Percentiles rank a stretch among this genome's conserved stretches.
Conservation (phyloP, 2,888 invertebrate genomes). For the Epiperipatus broadwayi region DNA sequence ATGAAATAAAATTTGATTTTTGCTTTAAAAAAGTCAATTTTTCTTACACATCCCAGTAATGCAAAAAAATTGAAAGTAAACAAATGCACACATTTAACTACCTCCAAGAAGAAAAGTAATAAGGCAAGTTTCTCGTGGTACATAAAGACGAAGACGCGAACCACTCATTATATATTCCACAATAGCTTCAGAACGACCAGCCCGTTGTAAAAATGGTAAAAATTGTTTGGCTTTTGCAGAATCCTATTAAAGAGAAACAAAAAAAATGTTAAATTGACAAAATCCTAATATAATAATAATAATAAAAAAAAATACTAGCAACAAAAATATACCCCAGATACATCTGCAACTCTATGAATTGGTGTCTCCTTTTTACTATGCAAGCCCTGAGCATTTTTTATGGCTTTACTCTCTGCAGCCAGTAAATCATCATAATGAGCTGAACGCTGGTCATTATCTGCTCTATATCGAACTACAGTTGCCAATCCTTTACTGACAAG, state of each 20-base stretch:
- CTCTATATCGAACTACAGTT: constrained; percentile 74
- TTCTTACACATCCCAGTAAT: not conserved
- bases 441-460: constrained; percentile 88
- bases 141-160: constrained; percentile 72
- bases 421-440: constrained; percentile 76
- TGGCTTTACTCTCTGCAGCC: constrained; percentile 79
- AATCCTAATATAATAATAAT: constrained; percentile 12
- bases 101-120: constrained; percentile 80
- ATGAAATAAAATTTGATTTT: not conserved
- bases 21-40: not conserved
- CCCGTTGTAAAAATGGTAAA: constrained; percentile 75
- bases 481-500: constrained; percentile 78
- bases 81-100: constrained; percentile 19
- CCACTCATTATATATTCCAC: constrained; percentile 96
- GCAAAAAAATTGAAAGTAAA: not conserved
- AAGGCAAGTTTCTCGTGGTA: constrained; percentile 81
- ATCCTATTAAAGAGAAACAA: constrained; percentile 38
- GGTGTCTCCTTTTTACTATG: constrained; percentile 73
- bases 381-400: constrained; percentile 59
- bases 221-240: constrained; percentile 69
- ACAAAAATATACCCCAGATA: constrained; percentile 37
- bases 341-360: constrained; percentile 54
- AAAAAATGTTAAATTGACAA: not conserved
- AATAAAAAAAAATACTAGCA: not conserved
- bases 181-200: constrained; percentile 67